Evolutionary conservation across 2,797 vertebrate genomes (phyloP).

Genomic region (Argentina silus): DNA sequence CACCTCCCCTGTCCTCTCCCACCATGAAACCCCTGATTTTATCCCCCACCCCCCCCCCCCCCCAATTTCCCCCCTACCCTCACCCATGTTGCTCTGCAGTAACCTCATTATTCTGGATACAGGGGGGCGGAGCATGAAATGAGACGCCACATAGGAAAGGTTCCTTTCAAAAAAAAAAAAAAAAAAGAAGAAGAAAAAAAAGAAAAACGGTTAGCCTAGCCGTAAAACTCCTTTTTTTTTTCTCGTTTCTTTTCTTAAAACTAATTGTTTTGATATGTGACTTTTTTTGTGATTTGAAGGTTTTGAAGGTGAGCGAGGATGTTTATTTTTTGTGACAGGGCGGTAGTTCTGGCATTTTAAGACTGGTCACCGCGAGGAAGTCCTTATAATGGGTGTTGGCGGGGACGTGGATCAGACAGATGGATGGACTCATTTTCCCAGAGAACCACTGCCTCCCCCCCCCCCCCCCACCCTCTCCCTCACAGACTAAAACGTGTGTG

Average conservation of each 20-base stretch:
- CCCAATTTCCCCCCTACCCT: slow-evolving; percentile 49
- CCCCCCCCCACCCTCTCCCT: background rate
- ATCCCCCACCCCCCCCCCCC: slow-evolving; percentile 43
- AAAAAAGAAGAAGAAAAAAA: too few relatives aligned
- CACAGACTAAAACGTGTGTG: slow-evolving; percentile 37
- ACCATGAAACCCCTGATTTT: slow-evolving; percentile 15
- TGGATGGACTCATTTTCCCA: slow-evolving; percentile 34
- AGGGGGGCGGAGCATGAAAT: slow-evolving; percentile 38
- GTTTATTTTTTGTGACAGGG: slow-evolving; percentile 40
- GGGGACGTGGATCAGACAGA: slow-evolving; percentile 19
- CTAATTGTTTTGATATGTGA: slow-evolving; percentile 56
- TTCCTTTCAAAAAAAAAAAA: slow-evolving; percentile 19
- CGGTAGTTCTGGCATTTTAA: slow-evolving; percentile 43
- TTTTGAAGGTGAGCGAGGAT: slow-evolving; percentile 49
- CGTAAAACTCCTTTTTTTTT: slow-evolving; percentile 37
- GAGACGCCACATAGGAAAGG: slow-evolving; percentile 35
- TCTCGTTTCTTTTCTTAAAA: slow-evolving; percentile 29
- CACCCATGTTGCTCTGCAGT: slow-evolving; percentile 34
- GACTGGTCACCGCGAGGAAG: slow-evolving; percentile 42
- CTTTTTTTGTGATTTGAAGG: slow-evolving; percentile 52
- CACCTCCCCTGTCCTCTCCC: too few relatives aligned
- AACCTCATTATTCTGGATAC: slow-evolving; percentile 40
- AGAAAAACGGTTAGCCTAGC: slow-evolving; percentile 50
- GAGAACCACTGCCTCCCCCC: slow-evolving; percentile 51
- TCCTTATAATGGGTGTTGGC: slow-evolving; percentile 30